These are phyloP conservation scores for Chrysodeixis includens DNA, from an alignment of 2,888 invertebrate species.

Conservation along the genomic window DNA sequence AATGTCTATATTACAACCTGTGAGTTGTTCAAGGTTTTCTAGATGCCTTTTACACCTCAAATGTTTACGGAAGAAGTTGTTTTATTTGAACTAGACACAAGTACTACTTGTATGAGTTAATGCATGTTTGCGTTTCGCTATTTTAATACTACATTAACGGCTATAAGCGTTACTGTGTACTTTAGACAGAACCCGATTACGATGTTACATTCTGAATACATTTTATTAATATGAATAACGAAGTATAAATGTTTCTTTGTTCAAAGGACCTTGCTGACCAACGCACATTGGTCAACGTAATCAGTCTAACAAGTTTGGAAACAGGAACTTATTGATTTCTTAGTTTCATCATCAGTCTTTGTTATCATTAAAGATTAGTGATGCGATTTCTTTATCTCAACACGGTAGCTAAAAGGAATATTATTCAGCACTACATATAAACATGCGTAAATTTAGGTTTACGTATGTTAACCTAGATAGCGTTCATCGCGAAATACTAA, in stretches of 20 bases:
- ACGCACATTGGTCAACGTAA: conserved; percentile 21
- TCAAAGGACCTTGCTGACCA: conserved; percentile 37
- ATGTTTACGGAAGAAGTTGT: conserved; percentile 3
- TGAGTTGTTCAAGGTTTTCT: neutral
- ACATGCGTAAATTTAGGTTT: neutral
- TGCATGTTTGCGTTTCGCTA: neutral
- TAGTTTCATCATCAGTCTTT: neutral
- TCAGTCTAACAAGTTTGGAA: neutral
- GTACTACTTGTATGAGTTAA: neutral
- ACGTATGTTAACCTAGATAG: neutral
- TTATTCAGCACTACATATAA: neutral
- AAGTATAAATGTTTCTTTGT: conserved; percentile 36
- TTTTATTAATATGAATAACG: conserved; percentile 27
- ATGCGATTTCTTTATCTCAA: neutral
- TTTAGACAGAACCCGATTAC: conserved; percentile 12
- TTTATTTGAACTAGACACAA: conserved; percentile 2
- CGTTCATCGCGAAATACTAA: neutral
- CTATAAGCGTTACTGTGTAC: neutral
- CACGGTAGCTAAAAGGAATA: neutral
- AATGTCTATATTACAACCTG: neutral
- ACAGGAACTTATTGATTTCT: neutral
- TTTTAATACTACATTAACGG: neutral
- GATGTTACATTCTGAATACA: conserved; percentile 22
- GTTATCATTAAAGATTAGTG: neutral
- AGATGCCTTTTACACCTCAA: neutral